phyloP scores from a whole-genome alignment of 2,113 vertebrate species.

The Gobiocypris rarus region DNA sequence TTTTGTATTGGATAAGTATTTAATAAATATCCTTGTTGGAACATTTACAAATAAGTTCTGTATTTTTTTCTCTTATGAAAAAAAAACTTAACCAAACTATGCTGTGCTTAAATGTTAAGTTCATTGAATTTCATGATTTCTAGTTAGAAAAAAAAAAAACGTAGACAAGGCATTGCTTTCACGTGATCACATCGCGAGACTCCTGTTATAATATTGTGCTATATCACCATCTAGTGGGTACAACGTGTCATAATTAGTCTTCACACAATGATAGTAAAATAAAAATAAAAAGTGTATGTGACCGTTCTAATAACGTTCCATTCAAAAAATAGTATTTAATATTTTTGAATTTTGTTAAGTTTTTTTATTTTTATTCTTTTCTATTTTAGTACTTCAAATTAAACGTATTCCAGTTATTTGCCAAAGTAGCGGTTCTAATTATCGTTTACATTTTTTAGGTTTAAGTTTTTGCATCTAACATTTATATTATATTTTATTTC shows the following conservation, averaged over 20 bases:
- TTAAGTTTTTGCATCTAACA: too few relatives aligned
- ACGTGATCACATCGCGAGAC: background rate
- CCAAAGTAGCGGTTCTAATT: too few relatives aligned
- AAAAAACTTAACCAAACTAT: background rate
- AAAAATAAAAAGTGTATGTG: background rate
- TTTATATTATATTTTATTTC: too few relatives aligned
- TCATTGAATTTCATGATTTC: background rate
- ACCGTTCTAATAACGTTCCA: background rate
- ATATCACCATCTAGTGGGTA: conserved; percentile 4
- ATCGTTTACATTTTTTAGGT: too few relatives aligned
- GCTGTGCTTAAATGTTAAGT: background rate
- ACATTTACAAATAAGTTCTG: background rate
- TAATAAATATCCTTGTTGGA: background rate
- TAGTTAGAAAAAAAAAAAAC: too few relatives aligned
- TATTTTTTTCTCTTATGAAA: background rate
- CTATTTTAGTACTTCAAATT: too few relatives aligned
- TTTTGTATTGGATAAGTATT: background rate
- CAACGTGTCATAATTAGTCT: background rate
- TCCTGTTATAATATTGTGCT: background rate
- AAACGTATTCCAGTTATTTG: too few relatives aligned
- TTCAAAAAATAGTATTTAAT: too few relatives aligned
- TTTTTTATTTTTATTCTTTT: too few relatives aligned
- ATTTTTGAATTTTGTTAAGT: too few relatives aligned
- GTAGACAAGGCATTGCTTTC: background rate
- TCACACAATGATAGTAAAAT: background rate